Evolutionary conservation across 2,113 vertebrate genomes (phyloP), one percentile per base, ranked within the genome.

Genomic region (Glaucomys volans): DNA sequence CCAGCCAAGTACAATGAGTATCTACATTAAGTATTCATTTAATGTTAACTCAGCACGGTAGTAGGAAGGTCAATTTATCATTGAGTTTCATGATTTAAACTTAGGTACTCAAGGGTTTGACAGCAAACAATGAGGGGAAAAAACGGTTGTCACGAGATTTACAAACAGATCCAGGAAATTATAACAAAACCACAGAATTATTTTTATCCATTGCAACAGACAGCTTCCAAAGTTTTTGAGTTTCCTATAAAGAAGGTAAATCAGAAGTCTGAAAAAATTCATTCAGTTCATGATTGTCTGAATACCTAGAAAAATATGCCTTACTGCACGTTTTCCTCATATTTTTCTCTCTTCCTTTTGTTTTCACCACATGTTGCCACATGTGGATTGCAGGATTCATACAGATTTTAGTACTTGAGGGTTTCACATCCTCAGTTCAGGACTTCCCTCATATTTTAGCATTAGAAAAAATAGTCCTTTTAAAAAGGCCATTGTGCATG

Each of bases 151-250:
- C 74, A 81, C 80, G 50, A 67, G 75, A 90, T 87, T 97, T 96
- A 87, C 40, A 97, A 98, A 98, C 42, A 59, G 47, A 71, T 96
- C 82, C 95, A 95, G 82, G 92, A 98, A 96, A 83, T 80, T 76
- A 94, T 87, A 95, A 76, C 72, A 97, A 95, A 94, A 72, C 80
- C 94, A 75, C 72, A 97, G 50, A 83, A 87, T 94, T 98, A 97
- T 98, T 98, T 98, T 98, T 96, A 98, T 86, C 64, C 95, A 3
- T 92, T 98, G 97, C 75, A 98, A 84, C 50, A 97, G 77, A 81
- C 64, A 96, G 84, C 81, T 96, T 96, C 91, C 83, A 94, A 97
- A 96, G 54, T 35, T 97, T 92, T 95, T 95, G 66, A 90, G 76
- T 96, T 47, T 52, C 91, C 94, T 95, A 82, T 92, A 96, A 97